Evolutionary conservation across 1,140 invertebrate genomes (phyloP).

Genomic region (Aphidius gifuensis): DNA sequence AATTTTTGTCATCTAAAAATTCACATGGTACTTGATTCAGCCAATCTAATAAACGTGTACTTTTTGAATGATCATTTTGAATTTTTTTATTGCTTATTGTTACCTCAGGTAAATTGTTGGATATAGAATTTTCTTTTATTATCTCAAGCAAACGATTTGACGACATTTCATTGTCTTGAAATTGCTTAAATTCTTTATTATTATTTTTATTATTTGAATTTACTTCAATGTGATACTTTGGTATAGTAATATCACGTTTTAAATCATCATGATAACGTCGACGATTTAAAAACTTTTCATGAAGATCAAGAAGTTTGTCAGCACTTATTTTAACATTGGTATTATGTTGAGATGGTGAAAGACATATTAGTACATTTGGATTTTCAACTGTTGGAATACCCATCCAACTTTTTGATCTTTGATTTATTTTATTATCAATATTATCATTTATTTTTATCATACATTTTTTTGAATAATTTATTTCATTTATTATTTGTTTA

Average conservation of each 20-base stretch:
- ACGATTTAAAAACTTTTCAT: slow-evolving; percentile 65
- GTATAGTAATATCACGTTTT: slow-evolving; percentile 32
- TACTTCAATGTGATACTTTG: slow-evolving; percentile 39
- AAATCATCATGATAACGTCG: slow-evolving; percentile 56
- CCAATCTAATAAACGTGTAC: slow-evolving; percentile 56
- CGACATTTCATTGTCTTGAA: slow-evolving; percentile 3
- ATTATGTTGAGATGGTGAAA: slow-evolving; percentile 69
- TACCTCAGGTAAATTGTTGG: slow-evolving; percentile 13
- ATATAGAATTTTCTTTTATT: slow-evolving; percentile 52
- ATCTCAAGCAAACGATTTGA: slow-evolving; percentile 56
- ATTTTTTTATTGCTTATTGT: slow-evolving; percentile 16
- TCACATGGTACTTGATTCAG: slow-evolving; percentile 41
- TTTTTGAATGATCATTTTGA: slow-evolving; percentile 47
- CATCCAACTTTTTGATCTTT: slow-evolving; percentile 54
- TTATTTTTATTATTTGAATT: slow-evolving; percentile 13
- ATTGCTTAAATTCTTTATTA: slow-evolving; percentile 23
- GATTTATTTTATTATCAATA: slow-evolving; percentile 32
- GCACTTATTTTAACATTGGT: slow-evolving; percentile 51
- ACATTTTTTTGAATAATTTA: slow-evolving; percentile 55
- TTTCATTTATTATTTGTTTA: slow-evolving; percentile 62
- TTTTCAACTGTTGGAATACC: slow-evolving; percentile 60
- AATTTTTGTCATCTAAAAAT: slow-evolving; percentile 1
- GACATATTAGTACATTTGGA: slow-evolving; percentile 62
- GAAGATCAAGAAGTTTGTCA: slow-evolving; percentile 64
- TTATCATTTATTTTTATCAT: slow-evolving; percentile 31